Base-by-base conservation (phyloP, 2,888 invertebrate genomes). In the Platycheirus albimanus region DNA sequence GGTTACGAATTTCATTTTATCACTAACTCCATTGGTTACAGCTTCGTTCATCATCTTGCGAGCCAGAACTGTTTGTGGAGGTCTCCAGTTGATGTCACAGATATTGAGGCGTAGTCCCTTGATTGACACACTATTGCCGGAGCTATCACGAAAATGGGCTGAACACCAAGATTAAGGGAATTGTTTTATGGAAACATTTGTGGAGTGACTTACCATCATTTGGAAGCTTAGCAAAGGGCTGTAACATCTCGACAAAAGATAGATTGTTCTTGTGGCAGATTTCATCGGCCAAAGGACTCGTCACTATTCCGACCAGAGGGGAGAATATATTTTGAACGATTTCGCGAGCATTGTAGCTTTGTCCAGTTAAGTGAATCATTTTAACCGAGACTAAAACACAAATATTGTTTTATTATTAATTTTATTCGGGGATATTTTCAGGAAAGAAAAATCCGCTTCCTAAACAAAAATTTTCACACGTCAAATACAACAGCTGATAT, bases 261-360 rank as follows among this genome's bases (percentile, higher is more conserved):
- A 99, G 92, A 91, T 98, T 97, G 91, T 98, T 98, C 89, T 97
- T 97, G 86, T 95, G 94, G 88, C 98, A 97, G 71, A 96, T 92
- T 87, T 94, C 93, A 87, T 98, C 97, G 10, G 97, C 98, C 89
- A 94, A 93, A 45, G 94, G 92, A 88, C 97, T 97, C 88, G 95
- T 95, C 86, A 98, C 92, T 20, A 97, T 95, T 56, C 97, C 98
- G 85, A 98, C 93, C 90, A 96, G 93, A 0, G 98, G 98, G 51
- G 96, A 96, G 91, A 98, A 98, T 45, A 96, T 95, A 90, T 95
- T 95, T 91, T 96, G 95, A 86, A 98, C 96, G 90, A 97, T 96
- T 91, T 98, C 97, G 87, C 96, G 94, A 3, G 96, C 93, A 87
- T 94, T 94, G 87, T 93, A 92, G 88, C 93, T 94, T 87, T 93